Conservation (phyloP, 2,113 vertebrate genomes). For the Chloebia gouldiae region DNA sequence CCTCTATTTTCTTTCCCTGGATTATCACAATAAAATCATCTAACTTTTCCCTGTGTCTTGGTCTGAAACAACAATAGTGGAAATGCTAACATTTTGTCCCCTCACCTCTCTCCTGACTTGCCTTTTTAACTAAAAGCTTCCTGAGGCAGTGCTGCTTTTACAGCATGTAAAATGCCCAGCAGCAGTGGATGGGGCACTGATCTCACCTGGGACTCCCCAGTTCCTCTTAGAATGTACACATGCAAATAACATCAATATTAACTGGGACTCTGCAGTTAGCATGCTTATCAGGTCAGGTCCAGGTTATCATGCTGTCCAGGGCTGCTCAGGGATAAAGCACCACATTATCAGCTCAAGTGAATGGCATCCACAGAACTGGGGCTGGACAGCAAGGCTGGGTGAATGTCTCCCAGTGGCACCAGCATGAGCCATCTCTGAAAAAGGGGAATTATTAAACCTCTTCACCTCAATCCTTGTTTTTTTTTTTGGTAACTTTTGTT, state of each 20-base stretch:
- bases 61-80: neutral
- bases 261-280: neutral
- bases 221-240: neutral
- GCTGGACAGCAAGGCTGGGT: neutral
- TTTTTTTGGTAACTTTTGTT: neutral
- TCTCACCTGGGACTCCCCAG: neutral
- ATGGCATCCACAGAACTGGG: neutral
- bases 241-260: neutral
- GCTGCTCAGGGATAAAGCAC: neutral
- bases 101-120: neutral
- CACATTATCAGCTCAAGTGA: neutral
- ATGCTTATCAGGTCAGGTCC: neutral
- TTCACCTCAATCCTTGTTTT: neutral
- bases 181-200: neutral
- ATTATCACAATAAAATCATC: neutral
- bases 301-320: neutral
- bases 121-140: neutral
- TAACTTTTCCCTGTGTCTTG: neutral
- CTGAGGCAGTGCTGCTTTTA: neutral
- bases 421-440: neutral
- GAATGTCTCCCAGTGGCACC: neutral
- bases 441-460: neutral
- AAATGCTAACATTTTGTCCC: neutral
- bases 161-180: neutral
- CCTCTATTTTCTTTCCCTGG: neutral